Evolutionary conservation across 2,113 vertebrate species (phyloP).

Genomic region (Misgurnus mizolepis): DNA sequence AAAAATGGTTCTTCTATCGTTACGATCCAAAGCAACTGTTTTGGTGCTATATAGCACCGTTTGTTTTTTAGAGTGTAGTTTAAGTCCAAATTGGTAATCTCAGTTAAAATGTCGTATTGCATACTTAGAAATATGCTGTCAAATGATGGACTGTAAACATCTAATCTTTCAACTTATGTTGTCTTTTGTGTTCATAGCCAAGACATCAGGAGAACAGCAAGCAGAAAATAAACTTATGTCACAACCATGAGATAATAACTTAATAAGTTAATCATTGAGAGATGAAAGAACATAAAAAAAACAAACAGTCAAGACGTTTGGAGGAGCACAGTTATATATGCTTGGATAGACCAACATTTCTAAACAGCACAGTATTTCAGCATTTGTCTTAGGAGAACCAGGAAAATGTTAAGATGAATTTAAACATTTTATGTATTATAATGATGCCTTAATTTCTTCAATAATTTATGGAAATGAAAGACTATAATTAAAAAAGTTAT

Average conservation of each 20-base stretch:
- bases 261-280: not conserved
- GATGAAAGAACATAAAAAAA: not conserved
- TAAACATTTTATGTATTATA: not conserved
- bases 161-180: not conserved
- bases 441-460: not conserved
- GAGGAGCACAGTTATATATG: not conserved
- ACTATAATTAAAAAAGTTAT: not conserved
- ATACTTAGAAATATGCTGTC: no score
- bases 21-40: no score
- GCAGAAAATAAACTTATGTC: not conserved
- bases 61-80: no score
- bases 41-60: no score
- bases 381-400: not conserved
- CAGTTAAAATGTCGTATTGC: no score
- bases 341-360: no score
- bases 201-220: slow-evolving; percentile 12
- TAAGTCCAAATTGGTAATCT: no score
- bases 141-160: not conserved
- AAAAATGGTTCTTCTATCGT: no score
- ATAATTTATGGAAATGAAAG: slow-evolving; percentile 1
- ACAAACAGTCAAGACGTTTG: not conserved
- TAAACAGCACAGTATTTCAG: not conserved
- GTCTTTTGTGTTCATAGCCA: slow-evolving; percentile 4
- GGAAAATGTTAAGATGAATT: not conserved
- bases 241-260: not conserved